A percentile compares a stretch with the other conserved stretches of the same genome.
These are phyloP conservation scores for Stratiomys singularior DNA, from an alignment of 2,888 invertebrate genomes.

Conservation along the genomic window DNA sequence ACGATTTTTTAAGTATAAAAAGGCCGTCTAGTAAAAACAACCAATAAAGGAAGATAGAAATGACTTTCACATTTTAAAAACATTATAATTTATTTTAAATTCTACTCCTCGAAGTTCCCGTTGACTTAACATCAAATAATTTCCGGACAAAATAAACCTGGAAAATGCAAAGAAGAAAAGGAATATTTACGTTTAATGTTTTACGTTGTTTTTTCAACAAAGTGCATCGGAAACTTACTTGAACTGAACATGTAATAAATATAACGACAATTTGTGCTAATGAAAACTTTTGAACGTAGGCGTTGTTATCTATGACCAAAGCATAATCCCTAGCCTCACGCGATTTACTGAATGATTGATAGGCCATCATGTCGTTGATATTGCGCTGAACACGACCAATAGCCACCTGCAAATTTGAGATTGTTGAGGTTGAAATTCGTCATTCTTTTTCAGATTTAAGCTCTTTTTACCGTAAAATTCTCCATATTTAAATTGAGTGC, in stretches of 20 bases:
- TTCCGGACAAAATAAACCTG: constrained; percentile 91
- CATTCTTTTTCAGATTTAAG: neutral
- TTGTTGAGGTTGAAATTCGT: neutral
- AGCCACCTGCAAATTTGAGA: constrained; percentile 68
- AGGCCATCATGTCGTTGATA: constrained; percentile 85
- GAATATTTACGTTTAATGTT: neutral
- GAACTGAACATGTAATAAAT: constrained; percentile 78
- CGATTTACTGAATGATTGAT: constrained; percentile 82
- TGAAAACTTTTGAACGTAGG: constrained; percentile 91
- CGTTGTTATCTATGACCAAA: constrained; percentile 81
- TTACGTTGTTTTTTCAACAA: too few species aligned
- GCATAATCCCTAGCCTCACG: constrained; percentile 86
- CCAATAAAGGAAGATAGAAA: neutral
- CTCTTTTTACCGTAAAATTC: constrained; percentile 81
- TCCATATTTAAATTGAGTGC: constrained; percentile 87
- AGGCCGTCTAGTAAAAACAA: neutral
- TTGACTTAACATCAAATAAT: constrained; percentile 81
- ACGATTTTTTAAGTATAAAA: neutral
- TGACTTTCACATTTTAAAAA: neutral
- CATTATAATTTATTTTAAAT: constrained; percentile 55
- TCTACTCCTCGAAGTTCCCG: constrained; percentile 68
- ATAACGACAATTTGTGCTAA: constrained; percentile 86
- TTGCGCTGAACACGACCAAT: constrained; percentile 83
- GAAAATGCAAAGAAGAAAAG: neutral
- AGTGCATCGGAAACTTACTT: constrained; percentile 66